Percentiles rank a stretch among this genome's conserved stretches.
phyloP scores from a whole-genome alignment of 2,888 invertebrate genomes.

The Ophraella communa region DNA sequence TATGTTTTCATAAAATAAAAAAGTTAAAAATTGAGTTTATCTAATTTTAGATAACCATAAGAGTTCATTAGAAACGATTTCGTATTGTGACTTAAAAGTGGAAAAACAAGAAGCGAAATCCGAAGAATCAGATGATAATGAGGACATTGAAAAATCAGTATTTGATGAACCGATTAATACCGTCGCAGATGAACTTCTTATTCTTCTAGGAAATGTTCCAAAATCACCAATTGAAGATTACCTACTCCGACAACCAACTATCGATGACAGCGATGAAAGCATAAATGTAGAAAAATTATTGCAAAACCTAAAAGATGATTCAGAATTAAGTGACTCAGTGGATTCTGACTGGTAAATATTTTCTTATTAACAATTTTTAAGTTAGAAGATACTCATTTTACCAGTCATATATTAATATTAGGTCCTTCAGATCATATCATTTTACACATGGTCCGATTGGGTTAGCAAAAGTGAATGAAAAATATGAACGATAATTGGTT shows the following conservation, averaged over 20 bases:
- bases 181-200: conserved; percentile 26
- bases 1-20: no score
- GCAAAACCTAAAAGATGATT: conserved; percentile 12
- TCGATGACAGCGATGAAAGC: conserved; percentile 2
- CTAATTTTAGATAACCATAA: not conserved
- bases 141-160: not conserved
- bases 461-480: no score
- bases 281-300: conserved; percentile 21
- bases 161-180: not conserved
- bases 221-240: not conserved
- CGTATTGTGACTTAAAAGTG: not conserved
- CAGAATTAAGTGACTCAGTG: conserved; percentile 20
- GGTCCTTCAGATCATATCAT: no score
- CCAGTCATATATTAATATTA: no score
- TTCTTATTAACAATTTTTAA: not conserved
- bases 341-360: not conserved
- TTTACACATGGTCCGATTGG: no score
- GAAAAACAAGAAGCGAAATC: conserved; percentile 1
- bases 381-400: no score
- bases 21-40: no score
- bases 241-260: not conserved
- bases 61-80: not conserved
- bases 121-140: not conserved
- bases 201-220: conserved; percentile 26
- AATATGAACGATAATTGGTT: no score